phyloP scores from a whole-genome alignment of 2,797 vertebrate genomes.

The Gorsachius magnificus region DNA sequence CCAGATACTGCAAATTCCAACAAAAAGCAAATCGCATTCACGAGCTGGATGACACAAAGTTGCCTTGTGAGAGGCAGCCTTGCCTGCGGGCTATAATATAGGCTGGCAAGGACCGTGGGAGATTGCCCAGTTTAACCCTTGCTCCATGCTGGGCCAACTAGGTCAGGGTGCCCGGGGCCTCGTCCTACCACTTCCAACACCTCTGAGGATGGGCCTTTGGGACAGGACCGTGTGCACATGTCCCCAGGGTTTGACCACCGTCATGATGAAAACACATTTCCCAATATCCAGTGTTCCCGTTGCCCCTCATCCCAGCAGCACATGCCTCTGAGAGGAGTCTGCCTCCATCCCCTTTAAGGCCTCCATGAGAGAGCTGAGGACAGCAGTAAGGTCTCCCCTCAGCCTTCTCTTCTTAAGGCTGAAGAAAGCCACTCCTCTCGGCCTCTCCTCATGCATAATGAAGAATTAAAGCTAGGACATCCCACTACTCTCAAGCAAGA shows the following conservation, averaged over 20 bases:
- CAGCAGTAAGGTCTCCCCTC: neutral
- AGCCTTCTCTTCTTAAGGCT: neutral
- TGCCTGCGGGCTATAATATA: rapidly evolving
- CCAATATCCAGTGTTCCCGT: neutral
- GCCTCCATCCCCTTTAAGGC: neutral
- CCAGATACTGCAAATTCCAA: neutral
- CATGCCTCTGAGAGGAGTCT: neutral
- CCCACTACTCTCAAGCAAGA: neutral
- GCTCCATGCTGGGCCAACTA: neutral
- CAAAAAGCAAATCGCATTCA: rapidly evolving
- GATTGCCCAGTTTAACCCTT: neutral
- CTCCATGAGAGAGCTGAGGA: neutral
- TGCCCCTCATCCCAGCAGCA: neutral
- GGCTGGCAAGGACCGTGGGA: neutral
- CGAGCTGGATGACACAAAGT: neutral
- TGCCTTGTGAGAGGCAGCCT: neutral
- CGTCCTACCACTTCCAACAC: rapidly evolving
- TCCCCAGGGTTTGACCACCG: neutral
- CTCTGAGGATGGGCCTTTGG: neutral
- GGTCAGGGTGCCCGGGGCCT: neutral
- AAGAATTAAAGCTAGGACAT: neutral
- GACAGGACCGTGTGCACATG: neutral
- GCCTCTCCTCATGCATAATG: rapidly evolving
- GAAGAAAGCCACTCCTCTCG: neutral
- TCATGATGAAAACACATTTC: neutral